phyloP scores from a whole-genome alignment of 2,797 vertebrate genomes.

The Tokudaia muenninki region DNA sequence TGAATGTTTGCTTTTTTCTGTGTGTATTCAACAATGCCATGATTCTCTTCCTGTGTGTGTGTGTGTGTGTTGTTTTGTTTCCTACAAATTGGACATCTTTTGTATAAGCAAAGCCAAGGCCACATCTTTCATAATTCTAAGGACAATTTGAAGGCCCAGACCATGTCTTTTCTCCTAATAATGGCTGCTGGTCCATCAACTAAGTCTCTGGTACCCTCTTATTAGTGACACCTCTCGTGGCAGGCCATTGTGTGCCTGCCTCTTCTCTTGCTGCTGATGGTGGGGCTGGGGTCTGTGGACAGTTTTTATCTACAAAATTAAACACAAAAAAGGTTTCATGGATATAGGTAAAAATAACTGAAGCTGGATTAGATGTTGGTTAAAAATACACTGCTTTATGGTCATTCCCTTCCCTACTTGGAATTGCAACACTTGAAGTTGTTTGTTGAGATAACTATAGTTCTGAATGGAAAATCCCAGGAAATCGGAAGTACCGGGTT shows the following conservation, averaged over 20 bases:
- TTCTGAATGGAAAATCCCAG: slow-evolving; percentile 47
- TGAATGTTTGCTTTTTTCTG: slow-evolving; percentile 54
- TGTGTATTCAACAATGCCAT: slow-evolving; percentile 58
- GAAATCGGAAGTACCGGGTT: slow-evolving; percentile 47
- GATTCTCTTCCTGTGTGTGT: not conserved
- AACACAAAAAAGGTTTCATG: not conserved
- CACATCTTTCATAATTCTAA: slow-evolving; percentile 9
- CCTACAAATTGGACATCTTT: slow-evolving; percentile 61
- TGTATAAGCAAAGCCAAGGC: slow-evolving; percentile 45
- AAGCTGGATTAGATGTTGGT: slow-evolving; percentile 13
- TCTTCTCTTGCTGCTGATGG: not conserved
- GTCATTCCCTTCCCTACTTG: not conserved
- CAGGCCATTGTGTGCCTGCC: rapidly evolving
- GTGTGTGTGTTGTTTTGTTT: slow-evolving; percentile 33
- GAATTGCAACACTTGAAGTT: slow-evolving; percentile 50
- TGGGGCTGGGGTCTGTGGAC: not conserved
- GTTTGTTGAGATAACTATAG: slow-evolving; percentile 34
- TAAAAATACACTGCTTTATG: slow-evolving; percentile 59
- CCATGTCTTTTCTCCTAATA: not conserved
- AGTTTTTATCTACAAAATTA: not conserved
- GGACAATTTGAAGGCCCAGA: slow-evolving; percentile 3
- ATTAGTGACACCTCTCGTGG: not conserved
- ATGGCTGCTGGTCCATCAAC: not conserved
- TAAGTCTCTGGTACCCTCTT: not conserved
- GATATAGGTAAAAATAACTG: slow-evolving; percentile 28